Evolutionary conservation across 2,797 vertebrate genomes (phyloP).

Genomic region (Tiaroga cobitis): DNA sequence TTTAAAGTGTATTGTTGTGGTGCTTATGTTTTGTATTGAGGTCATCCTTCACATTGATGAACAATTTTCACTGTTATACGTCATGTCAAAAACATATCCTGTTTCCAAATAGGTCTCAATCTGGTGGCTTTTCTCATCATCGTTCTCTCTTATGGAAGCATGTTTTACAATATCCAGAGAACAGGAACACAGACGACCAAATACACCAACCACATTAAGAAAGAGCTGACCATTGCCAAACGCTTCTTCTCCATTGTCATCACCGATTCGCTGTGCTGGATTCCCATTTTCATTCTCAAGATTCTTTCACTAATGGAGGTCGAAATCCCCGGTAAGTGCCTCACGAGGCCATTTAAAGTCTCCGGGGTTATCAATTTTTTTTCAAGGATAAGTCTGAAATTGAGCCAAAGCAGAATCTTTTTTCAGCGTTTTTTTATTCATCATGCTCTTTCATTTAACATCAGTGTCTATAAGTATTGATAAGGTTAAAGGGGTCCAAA

Average conservation of each 20-base stretch:
- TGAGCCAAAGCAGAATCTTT: background rate
- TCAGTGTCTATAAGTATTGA: background rate
- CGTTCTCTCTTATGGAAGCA: conserved; percentile 95
- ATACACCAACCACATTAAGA: conserved; percentile 94
- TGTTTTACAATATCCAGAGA: conserved; percentile 96
- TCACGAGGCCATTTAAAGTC: background rate
- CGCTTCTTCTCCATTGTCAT: conserved; percentile 98
- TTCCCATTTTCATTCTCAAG: conserved; percentile 97
- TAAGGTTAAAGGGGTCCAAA: background rate
- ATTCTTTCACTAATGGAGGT: conserved; percentile 93
- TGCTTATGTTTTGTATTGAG: background rate
- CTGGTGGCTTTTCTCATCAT: conserved; percentile 95
- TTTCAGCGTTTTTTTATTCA: background rate
- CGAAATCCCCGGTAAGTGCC: conserved; percentile 90
- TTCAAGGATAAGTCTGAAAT: background rate
- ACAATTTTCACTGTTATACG: background rate
- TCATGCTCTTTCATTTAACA: background rate
- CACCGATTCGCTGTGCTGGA: conserved; percentile 97
- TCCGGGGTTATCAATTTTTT: background rate
- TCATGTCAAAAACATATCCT: conserved; percentile 6
- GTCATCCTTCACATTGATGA: background rate
- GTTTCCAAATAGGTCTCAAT: conserved; percentile 85
- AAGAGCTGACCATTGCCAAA: conserved; percentile 94
- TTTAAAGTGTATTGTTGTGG: background rate
- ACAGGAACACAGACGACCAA: conserved; percentile 89